phyloP scores from a whole-genome alignment of 2,113 vertebrate species.

The Callospermophilus lateralis region DNA sequence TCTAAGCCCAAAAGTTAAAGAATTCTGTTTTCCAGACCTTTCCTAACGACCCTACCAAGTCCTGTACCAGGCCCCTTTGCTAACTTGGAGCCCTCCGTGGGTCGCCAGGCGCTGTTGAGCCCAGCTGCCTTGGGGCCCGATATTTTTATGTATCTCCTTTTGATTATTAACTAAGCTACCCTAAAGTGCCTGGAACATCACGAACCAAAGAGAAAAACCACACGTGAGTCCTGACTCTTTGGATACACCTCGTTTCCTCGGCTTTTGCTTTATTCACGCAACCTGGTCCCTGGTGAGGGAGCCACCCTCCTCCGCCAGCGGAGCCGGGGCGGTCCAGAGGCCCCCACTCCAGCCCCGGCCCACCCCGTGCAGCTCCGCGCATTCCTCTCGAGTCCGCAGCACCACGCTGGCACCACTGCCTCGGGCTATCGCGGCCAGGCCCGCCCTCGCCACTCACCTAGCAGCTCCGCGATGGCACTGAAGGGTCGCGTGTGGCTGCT shows the following conservation, averaged over 20 bases:
- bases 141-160: constrained; percentile 64
- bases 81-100: not conserved
- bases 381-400: constrained; percentile 32
- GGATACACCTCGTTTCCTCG: constrained; percentile 5
- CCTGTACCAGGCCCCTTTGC: not conserved
- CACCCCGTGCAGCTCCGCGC: not conserved
- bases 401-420: constrained; percentile 66
- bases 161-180: constrained; percentile 55
- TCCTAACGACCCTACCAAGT: not conserved
- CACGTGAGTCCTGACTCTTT: not conserved
- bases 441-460: constrained; percentile 77
- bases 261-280: not conserved
- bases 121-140: not conserved
- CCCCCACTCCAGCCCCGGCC: not conserved
- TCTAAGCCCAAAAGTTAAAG: constrained; percentile 67
- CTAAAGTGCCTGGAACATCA: constrained; percentile 62
- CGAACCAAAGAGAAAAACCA: constrained; percentile 3
- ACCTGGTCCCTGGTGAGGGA: not conserved
- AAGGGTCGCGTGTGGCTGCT: constrained; percentile 91
- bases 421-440: not conserved
- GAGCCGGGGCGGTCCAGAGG: not conserved
- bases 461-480: constrained; percentile 89
- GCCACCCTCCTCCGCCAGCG: not conserved
- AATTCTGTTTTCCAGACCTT: constrained; percentile 61
- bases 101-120: not conserved